Conservation (phyloP, 2,888 invertebrate species). For the Harmothoe impar region DNA sequence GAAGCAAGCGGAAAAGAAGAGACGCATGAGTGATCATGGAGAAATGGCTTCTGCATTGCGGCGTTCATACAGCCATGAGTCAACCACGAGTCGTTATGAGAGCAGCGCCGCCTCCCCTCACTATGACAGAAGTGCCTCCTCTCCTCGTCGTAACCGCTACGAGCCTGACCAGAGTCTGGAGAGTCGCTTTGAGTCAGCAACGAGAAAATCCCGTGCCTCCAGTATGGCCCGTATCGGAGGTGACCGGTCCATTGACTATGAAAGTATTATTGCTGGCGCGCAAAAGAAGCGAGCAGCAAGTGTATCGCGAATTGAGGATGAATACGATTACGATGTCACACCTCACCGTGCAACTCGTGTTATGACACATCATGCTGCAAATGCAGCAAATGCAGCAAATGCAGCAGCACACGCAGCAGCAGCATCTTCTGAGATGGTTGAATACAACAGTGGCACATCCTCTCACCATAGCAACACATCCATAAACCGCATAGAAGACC, state of each 20-base stretch:
- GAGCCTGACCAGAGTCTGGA: not conserved
- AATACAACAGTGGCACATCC: not conserved
- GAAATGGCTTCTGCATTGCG: not conserved
- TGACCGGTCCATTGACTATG: conserved; percentile 43
- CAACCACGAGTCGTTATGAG: not conserved
- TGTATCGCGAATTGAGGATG: conserved; percentile 22
- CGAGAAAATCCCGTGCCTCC: conserved; percentile 23
- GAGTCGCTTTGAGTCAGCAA: not conserved
- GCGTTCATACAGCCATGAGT: not conserved
- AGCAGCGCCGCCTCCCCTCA: not conserved
- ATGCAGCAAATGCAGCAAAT: not conserved
- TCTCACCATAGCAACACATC: not conserved
- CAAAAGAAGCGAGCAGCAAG: conserved; percentile 42
- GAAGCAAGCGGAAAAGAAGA: conserved; percentile 10
- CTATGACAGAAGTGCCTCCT: no score
- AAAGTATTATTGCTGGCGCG: conserved; percentile 3
- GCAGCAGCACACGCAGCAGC: not conserved
- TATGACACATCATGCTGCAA: not conserved
- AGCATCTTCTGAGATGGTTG: not conserved
- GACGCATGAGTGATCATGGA: conserved; percentile 7
- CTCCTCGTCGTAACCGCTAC: not conserved
- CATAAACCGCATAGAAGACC: not conserved
- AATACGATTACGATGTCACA: not conserved
- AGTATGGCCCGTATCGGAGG: conserved; percentile 2
- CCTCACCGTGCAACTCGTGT: not conserved